These are phyloP conservation scores for Perdita meconis DNA, from an alignment of 2,888 invertebrate genomes.

Conservation along the genomic window DNA sequence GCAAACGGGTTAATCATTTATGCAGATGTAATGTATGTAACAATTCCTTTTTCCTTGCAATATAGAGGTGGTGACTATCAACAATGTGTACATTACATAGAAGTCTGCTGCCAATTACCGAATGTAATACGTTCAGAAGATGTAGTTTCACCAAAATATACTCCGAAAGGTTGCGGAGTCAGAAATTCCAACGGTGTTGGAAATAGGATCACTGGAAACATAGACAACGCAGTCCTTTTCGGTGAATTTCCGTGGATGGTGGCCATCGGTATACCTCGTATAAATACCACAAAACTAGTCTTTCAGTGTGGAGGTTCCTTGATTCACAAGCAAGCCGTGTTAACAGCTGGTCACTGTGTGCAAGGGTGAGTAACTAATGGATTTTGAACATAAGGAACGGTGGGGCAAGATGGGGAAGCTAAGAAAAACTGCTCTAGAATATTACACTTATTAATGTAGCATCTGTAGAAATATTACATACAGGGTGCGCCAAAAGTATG, in stretches of 20 bases:
- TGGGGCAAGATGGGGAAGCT: constrained; percentile 87
- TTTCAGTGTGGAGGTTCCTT: constrained; percentile 93
- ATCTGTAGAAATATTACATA: no score
- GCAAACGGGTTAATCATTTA: not conserved
- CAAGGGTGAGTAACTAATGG: constrained; percentile 68
- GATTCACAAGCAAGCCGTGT: constrained; percentile 90
- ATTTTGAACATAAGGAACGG: constrained; percentile 85
- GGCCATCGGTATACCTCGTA: constrained; percentile 86
- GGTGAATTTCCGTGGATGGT: constrained; percentile 95
- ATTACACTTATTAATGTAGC: no score
- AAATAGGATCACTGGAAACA: constrained; percentile 88
- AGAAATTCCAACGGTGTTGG: constrained; percentile 90
- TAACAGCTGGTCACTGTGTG: constrained; percentile 94
- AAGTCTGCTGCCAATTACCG: constrained; percentile 89
- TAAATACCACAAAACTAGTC: constrained; percentile 85
- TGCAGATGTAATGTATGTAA: not conserved
- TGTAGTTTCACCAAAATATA: no score
- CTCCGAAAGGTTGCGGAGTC: constrained; percentile 88
- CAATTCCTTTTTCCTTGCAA: not conserved
- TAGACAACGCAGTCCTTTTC: constrained; percentile 89
- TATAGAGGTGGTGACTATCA: constrained; percentile 80
- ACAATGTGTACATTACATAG: constrained; percentile 91
- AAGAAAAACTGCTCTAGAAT: no score
- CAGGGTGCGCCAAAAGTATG: no score
- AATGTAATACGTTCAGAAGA: constrained; percentile 72